These are phyloP conservation scores for Drosophila trapezifrons DNA, from an alignment of 1,140 invertebrate species.

Conservation along the genomic window DNA sequence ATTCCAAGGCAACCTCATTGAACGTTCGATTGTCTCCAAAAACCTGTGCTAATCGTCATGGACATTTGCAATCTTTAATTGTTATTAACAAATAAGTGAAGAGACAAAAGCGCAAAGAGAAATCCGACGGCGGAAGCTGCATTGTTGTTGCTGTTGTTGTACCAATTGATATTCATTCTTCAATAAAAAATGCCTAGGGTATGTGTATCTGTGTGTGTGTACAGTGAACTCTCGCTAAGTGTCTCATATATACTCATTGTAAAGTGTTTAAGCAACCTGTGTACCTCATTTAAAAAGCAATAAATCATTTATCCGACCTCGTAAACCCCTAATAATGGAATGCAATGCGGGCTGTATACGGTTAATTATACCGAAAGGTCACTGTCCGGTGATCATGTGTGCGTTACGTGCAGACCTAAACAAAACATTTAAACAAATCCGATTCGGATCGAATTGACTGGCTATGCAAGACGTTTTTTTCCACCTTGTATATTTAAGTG, in stretches of 20 bases:
- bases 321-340: neutral
- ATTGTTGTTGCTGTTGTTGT: constrained; percentile 13
- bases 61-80: constrained; percentile 28
- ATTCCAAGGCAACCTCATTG: constrained; percentile 37
- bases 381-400: constrained; percentile 42
- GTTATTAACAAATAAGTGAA: constrained; percentile 27
- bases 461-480: constrained; percentile 7
- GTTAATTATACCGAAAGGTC: neutral
- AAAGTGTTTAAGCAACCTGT: constrained; percentile 15
- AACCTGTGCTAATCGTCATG: constrained; percentile 22
- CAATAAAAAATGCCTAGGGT: constrained; percentile 70
- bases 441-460: constrained; percentile 12
- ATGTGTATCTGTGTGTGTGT: constrained; percentile 41
- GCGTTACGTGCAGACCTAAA: constrained; percentile 13
- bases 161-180: constrained; percentile 53
- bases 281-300: constrained; percentile 19
- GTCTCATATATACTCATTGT: constrained; percentile 25
- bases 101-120: constrained; percentile 9
- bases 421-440: constrained; percentile 11
- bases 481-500: neutral
- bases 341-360: neutral
- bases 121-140: constrained; percentile 29
- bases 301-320: constrained; percentile 6
- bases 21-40: constrained; percentile 9
- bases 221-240: constrained; percentile 20